Percentiles rank a stretch among this genome's conserved stretches.
These are phyloP conservation scores for Pristionchus exspectatus DNA, from an alignment of 2,888 invertebrate genomes.

Conservation along the genomic window DNA sequence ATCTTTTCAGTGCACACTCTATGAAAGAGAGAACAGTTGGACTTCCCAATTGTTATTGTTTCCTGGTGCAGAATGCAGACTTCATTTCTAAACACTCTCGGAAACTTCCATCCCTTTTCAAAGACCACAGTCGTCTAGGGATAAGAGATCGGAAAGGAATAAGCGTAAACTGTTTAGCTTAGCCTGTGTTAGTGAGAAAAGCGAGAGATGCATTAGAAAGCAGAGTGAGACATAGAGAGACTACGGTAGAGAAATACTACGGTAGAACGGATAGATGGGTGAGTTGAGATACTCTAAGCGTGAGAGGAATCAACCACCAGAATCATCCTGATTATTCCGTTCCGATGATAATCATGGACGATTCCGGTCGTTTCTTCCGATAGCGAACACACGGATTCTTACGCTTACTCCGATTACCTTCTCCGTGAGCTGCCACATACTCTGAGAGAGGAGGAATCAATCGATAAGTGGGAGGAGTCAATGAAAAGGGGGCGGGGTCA, in stretches of 20 bases:
- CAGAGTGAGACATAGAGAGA: neutral
- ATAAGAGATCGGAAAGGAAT: slow-evolving; percentile 38
- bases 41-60: neutral
- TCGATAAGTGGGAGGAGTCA: slow-evolving; percentile 19
- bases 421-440: slow-evolving; percentile 47
- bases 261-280: slow-evolving; percentile 24
- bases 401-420: slow-evolving; percentile 44
- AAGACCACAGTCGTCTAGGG: slow-evolving; percentile 12
- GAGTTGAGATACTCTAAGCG: slow-evolving; percentile 23
- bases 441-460: slow-evolving; percentile 49
- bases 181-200: slow-evolving; percentile 8
- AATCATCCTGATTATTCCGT: neutral
- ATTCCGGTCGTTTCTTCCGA: slow-evolving; percentile 37
- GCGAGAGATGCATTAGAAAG: slow-evolving; percentile 40
- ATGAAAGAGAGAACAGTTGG: slow-evolving; percentile 14
- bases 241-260: slow-evolving; percentile 23
- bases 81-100: neutral
- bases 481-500: slow-evolving; percentile 21
- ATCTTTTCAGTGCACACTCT: slow-evolving; percentile 36
- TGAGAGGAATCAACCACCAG: neutral
- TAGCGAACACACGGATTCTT: slow-evolving; percentile 42
- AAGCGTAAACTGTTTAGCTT: slow-evolving; percentile 50
- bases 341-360: neutral
- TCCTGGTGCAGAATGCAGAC: neutral
- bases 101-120: neutral